Evolutionary conservation across 2,113 vertebrate species (phyloP), one percentile per base, ranked within the genome.

Genomic region (Brachyistius frenatus): DNA sequence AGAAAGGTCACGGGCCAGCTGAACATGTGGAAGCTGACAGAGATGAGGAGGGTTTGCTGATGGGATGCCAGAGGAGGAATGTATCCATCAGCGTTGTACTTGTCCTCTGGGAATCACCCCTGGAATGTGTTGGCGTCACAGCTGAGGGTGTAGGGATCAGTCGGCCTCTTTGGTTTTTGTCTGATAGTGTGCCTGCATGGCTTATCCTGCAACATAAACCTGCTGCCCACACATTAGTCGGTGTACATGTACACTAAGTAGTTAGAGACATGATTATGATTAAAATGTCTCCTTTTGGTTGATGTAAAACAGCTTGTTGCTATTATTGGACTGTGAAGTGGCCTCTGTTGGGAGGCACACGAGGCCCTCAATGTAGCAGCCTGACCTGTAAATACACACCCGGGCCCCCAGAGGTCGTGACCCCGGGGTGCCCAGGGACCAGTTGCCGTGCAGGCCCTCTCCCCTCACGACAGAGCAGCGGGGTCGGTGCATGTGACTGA

Each of bases 391-490:
- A 91, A 83, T 66, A 74, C 73, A 76, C 83, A 86, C 68, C 69
- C 44, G 13, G 64, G 66, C 47, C 44, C 66, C 64, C n/a, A 14
- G 57, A 52, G 82, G 80, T 84, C 67, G 2, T 66, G 83, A 84
- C 78, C 81, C 52, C n/a, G 0, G 49, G 70, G 56, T 37, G 60
- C 76, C 62, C 47, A 30, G 76, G 80, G 83, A 83, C 77, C 92
- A 93, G 92, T 86, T 93, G 92, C 70, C 76, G 67, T 31, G 14
- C 57, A 50, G 74, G 79, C 15, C 66, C 70, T 68, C 56, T 85
- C 60, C 53, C 0, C 60, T 73, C 55, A 32, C 16, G 4, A n/a
- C 52, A 54, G 44, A 15, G 33, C 55, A 15, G 39, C 47, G 62
- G 53, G 77, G 74, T 82, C 75, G 31, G 4, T 61, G 55, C 78